Evolutionary conservation across 2,113 vertebrate species (phyloP).

Genomic region (Chloroceryle aenea): DNA sequence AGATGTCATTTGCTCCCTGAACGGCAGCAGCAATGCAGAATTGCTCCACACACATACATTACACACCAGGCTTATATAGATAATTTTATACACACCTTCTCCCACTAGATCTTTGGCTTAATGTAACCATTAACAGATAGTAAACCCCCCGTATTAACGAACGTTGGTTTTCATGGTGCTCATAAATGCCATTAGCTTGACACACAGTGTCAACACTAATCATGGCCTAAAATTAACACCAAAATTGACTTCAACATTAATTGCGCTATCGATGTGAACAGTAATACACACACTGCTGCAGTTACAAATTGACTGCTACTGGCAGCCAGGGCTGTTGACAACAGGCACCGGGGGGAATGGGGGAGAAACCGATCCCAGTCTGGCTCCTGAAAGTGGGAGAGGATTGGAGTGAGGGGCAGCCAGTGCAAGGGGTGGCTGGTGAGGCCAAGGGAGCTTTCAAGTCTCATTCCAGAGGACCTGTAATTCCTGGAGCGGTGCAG

Average conservation of each 20-base stretch:
- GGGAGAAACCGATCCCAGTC: neutral
- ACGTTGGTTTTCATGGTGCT: conserved; percentile 64
- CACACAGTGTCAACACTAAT: conserved; percentile 80
- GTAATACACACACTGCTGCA: conserved; percentile 62
- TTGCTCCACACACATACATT: conserved; percentile 47
- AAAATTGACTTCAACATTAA: conserved; percentile 81
- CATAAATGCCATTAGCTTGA: conserved; percentile 72
- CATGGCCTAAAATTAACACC: conserved; percentile 82
- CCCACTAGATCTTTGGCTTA: conserved; percentile 49
- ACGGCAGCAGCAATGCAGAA: conserved; percentile 59
- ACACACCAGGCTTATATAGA: conserved; percentile 23
- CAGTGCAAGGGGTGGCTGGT: rapidly evolving
- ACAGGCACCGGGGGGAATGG: conserved; percentile 34
- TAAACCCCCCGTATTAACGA: conserved; percentile 53
- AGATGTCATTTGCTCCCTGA: conserved; percentile 79
- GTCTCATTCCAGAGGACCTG: neutral
- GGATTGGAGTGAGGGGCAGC: rapidly evolving
- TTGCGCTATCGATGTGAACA: conserved; percentile 73
- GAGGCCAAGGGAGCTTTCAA: neutral
- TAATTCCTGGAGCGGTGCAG: neutral
- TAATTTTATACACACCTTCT: conserved; percentile 69
- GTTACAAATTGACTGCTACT: conserved; percentile 59
- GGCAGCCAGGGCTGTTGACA: conserved; percentile 54
- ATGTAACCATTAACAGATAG: conserved; percentile 58
- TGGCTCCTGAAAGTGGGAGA: neutral